Base-by-base conservation (phyloP, 2,113 vertebrate genomes). In the Pygathrix nemaeus region DNA sequence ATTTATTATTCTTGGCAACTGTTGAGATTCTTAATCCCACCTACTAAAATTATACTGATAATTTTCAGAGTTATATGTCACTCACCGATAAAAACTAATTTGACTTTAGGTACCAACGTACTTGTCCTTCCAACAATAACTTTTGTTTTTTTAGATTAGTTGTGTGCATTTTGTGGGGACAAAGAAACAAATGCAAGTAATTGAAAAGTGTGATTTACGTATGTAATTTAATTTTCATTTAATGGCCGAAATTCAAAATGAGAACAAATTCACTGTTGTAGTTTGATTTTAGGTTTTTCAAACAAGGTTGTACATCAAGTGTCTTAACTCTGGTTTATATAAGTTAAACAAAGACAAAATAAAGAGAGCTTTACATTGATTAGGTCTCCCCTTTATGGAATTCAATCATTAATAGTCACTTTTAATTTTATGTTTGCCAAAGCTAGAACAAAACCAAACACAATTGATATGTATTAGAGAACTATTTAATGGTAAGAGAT, bases 241-340 rank as follows among this genome's bases (percentile, higher is more conserved):
- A 80, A 90, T 55, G n/a, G 14, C 32, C 85, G 72, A 70, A 64
- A n/a, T 68, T 92, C 13, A 64, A 95, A 92, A 80, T 64, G 21
- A 91, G 55, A 93, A 92, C 3, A 94, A 93, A 82, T 81, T 52
- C 70, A 82, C 27, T 73, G 8, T 20, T 87, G 59, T 23, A 61
- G 68, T 10, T 90, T 83, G 50, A 87, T 83, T 80, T 96, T 38
- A n/a, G 14, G n/a, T 91, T 96, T 85, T 93, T 89, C 52, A 78
- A 59, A 79, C 14, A 80, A 91, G 73, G 6, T 40, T 91, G 3
- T 64, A 64, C 20, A 16, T 88, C 10, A 38, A 30, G 32, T 80
- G 10, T 55, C 21, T 80, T 93, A 91, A 72, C 30, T 73, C 23
- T 32, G 93, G 35, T 90, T 50, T 55, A 94, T 25, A 23, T 70